Evolutionary conservation across 2,888 invertebrate species (phyloP), one percentile per base, ranked within the genome.

Genomic region (Sarcophaga carnaria): DNA sequence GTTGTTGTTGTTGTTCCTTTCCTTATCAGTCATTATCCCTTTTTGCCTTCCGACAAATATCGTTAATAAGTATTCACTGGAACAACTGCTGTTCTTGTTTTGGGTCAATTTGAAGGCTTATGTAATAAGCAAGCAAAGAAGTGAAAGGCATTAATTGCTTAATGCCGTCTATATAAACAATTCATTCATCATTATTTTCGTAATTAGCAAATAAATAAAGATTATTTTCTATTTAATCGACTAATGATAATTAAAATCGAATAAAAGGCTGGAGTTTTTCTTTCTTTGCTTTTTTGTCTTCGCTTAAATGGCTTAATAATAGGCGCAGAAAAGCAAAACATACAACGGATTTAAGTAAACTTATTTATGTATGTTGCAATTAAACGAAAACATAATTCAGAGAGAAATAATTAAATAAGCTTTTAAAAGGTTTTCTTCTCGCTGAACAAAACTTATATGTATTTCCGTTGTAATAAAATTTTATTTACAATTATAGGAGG

Each of bases 91-190:
- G 66, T 17, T 27, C 2, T 17, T 25, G n/a, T 66, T 37, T 37
- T 37, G 37, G 17, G 54, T 17, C 54, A 14, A 3, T 10, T 37
- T 37, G 37, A 37, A 12, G 54, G 54, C 54, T 54, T 54, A 17
- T 4, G 17, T 37, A 37, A 37, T 37, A 54, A 12, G 54, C 17
- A 14, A 54, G 17, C 4, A 4, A 12, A 54, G 4, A 54, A 54
- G 14, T 54, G 54, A 54, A 54, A 22, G 45, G 22, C 47, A 47
- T 74, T 63, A 45, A 47, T 62, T 74, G 47, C 22, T 74, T 45
- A 22, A 37, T 37, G 37, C 60, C 47, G 22, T 63, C 63, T 63
- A 74, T 37, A 63, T 12, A 74, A 74, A 74, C 63, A 74, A 72
- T 45, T 72, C 12, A 62, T 72, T 60, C 60, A 72, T 72, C 37